These are phyloP conservation scores for Aviceda subcristata DNA, from an alignment of 2,113 vertebrate genomes.

Conservation along the genomic window DNA sequence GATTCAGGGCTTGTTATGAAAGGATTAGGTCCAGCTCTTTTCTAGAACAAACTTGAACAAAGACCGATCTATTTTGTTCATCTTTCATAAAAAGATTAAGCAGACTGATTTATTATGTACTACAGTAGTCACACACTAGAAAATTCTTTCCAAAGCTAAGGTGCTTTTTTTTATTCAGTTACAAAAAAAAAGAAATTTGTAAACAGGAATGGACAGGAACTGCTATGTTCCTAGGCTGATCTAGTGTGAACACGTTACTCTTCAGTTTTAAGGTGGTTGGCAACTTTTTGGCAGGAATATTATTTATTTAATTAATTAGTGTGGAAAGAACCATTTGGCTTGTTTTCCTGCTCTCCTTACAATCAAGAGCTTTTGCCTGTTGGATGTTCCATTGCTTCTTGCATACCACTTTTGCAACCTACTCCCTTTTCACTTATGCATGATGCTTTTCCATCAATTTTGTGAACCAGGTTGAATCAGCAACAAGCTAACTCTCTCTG, in stretches of 20 bases:
- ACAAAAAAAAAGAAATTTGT: neutral
- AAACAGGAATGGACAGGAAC: slow-evolving; percentile 55
- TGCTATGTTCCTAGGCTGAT: slow-evolving; percentile 15
- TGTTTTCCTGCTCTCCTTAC: neutral
- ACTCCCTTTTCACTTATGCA: neutral
- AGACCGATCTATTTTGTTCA: slow-evolving; percentile 6
- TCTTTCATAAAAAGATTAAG: slow-evolving; percentile 51
- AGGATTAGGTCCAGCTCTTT: neutral
- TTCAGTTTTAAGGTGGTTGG: neutral
- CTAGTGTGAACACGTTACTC: slow-evolving; percentile 40
- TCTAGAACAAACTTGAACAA: slow-evolving; percentile 35
- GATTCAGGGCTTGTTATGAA: neutral
- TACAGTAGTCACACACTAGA: slow-evolving; percentile 3
- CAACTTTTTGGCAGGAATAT: slow-evolving; percentile 42
- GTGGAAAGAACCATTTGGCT: neutral
- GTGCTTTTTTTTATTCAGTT: neutral
- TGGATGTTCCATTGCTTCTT: neutral
- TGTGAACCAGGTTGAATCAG: neutral
- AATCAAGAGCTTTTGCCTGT: neutral
- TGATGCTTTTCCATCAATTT: neutral
- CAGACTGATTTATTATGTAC: slow-evolving; percentile 14
- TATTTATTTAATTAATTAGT: slow-evolving; percentile 53
- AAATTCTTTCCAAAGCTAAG: slow-evolving; percentile 18
- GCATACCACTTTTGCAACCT: neutral
- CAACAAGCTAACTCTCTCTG: neutral